Evolutionary conservation across 1,140 invertebrate genomes (phyloP), one percentile per base, ranked within the genome.

Genomic region (Heterodera schachtii): DNA sequence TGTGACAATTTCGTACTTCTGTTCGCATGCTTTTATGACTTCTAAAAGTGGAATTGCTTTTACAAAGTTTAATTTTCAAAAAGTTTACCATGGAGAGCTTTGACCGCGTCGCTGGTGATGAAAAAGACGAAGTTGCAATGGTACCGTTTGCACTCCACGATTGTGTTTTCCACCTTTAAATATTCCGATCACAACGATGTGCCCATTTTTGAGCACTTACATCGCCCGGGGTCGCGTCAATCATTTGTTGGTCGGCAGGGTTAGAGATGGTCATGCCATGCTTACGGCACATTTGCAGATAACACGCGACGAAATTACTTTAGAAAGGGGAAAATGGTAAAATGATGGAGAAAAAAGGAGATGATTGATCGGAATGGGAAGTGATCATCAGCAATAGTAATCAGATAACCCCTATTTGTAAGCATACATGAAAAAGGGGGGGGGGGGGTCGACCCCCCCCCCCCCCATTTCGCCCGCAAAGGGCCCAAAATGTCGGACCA

Each of bases 81-180:
- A 70, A 66, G n/a, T 1, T 19, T 9, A 82, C 82, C 83, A 69
- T 83, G 82, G 16, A 83, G 57, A 47, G 82, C 73, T 31, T 46
- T 83, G 60, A 83, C 66, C 7, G 74, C 82, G 43, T 83, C 82
- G 7, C 64, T 64, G 2, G 82, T 83, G 47, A 83, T 77, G 78
- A 84, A 83, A 60, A 83, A 84, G 21, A 83, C 82, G n/a, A 83
- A 83, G 16, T 83, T 44, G 41, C 82, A 83, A 19, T 83, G n/a
- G 3, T 83, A 19, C 11, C 4, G 16, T 43, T 80, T 80, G 57
- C 73, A 57, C 2, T 84, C 60, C 44, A 67, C 47, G 31, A 82
- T 64, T 49, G 44, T 66, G 47, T 47, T 74, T 82, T 43, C 46
- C 2, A 52, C n/a, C 43, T 52, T n/a, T 7, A 75, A 21, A 8